Percentiles rank a stretch among this genome's conserved stretches.
Conservation (phyloP, 1,140 invertebrate genomes). For the Bombus waltoni region DNA sequence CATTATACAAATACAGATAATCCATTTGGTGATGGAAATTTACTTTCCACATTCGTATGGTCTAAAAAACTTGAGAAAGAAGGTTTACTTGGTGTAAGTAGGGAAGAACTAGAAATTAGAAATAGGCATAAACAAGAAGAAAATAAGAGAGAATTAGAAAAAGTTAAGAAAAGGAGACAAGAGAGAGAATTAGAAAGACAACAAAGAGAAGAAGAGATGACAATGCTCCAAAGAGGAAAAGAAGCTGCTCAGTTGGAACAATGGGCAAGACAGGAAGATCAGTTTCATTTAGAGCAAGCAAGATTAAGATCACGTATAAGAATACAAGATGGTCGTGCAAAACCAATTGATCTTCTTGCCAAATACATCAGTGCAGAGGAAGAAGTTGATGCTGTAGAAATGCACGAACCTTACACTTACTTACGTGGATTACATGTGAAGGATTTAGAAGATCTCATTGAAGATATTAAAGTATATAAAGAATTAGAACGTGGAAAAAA, state of each 20-base stretch:
- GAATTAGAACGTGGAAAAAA: conserved; percentile 94
- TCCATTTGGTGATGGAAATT: conserved; percentile 98
- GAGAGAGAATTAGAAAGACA: conserved; percentile 96
- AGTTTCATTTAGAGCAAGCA: conserved; percentile 95
- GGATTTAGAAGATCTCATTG: conserved; percentile 98
- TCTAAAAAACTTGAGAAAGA: conserved; percentile 98
- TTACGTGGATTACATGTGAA: conserved; percentile 94
- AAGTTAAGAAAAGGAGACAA: conserved; percentile 94
- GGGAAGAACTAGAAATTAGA: conserved; percentile 92
- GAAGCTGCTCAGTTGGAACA: conserved; percentile 97
- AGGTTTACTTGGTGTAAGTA: conserved; percentile 90
- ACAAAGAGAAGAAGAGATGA: conserved; percentile 94
- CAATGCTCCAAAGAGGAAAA: conserved; percentile 93
- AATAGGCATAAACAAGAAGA: conserved; percentile 95
- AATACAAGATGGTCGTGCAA: conserved; percentile 97
- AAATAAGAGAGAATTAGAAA: conserved; percentile 94
- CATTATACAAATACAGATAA: conserved; percentile 99
- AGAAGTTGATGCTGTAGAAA: conserved; percentile 96
- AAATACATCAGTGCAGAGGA: conserved; percentile 98
- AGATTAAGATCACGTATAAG: conserved; percentile 95
- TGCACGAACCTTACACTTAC: conserved; percentile 99
- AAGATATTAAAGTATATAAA: conserved; percentile 97
- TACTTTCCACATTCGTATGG: conserved; percentile 98
- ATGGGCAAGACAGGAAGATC: conserved; percentile 97
- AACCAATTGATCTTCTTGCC: conserved; percentile 98